Percentiles rank a stretch among this genome's conserved stretches.
phyloP scores from a whole-genome alignment of 2,797 vertebrate genomes.

The Ispidina lecontei region DNA sequence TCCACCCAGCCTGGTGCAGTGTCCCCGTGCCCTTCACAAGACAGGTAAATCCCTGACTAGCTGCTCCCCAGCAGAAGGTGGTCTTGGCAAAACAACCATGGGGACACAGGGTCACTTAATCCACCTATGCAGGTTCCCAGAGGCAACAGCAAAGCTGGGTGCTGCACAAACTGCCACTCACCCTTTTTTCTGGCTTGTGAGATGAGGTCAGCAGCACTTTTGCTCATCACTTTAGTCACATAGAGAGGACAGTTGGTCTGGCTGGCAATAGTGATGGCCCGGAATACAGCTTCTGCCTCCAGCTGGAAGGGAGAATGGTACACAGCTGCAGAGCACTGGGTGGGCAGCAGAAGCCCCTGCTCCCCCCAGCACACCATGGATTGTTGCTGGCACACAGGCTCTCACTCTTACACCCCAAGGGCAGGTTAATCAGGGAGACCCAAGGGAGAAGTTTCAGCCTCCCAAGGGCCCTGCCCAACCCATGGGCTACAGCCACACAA shows the following conservation, averaged over 20 bases:
- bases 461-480: neutral
- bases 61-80: neutral
- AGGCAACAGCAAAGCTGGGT: neutral
- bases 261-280: slow-evolving; percentile 95
- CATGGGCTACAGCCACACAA: accelerated
- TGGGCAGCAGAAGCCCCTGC: neutral
- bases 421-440: neutral
- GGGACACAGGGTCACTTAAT: neutral
- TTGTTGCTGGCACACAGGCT: neutral
- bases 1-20: neutral
- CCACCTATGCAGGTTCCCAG: neutral
- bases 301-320: slow-evolving; percentile 78
- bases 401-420: accelerated
- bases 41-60: neutral
- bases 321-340: neutral
- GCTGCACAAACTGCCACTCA: slow-evolving; percentile 48
- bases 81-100: neutral
- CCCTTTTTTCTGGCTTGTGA: slow-evolving; percentile 98
- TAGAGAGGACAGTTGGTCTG: slow-evolving; percentile 99
- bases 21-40: neutral
- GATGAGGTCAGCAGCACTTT: slow-evolving; percentile 96
- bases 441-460: neutral
- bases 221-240: slow-evolving; percentile 98
- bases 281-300: slow-evolving; percentile 97
- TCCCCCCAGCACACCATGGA: neutral